phyloP scores from a whole-genome alignment of 92 coral and sea anemone species.

The Epizoanthus scotinus region DNA sequence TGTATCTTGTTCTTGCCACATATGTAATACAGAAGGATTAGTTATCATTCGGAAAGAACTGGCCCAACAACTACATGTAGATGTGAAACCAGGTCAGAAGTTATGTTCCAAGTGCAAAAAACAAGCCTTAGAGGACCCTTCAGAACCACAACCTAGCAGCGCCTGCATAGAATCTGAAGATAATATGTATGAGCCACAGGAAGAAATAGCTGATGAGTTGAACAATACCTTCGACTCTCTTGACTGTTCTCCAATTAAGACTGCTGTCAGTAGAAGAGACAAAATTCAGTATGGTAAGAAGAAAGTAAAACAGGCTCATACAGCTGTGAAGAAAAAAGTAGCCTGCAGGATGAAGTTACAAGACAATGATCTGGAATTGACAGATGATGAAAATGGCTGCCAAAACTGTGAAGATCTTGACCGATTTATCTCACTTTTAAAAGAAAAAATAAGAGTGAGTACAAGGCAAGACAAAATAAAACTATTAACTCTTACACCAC shows the following conservation, averaged over 20 bases:
- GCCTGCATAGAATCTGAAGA: constrained; percentile 1
- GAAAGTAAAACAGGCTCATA: constrained; percentile 8
- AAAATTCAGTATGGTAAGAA: not conserved
- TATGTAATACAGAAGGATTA: constrained; percentile 9
- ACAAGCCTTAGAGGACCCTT: constrained; percentile 6
- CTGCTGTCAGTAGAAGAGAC: constrained; percentile 27
- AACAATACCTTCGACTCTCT: constrained; percentile 20
- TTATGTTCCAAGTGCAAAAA: constrained; percentile 23
- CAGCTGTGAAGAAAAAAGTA: constrained; percentile 16
- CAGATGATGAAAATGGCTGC: constrained; percentile 1
- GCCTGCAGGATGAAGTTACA: constrained; percentile 6
- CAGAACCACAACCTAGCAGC: constrained; percentile 8
- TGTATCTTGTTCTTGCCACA: not conserved
- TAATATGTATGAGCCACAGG: constrained; percentile 10
- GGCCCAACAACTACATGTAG: constrained; percentile 25
- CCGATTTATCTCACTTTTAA: constrained; percentile 17
- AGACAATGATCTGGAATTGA: constrained; percentile 22
- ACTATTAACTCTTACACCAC: constrained; percentile 11
- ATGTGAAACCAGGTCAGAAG: constrained; percentile 32
- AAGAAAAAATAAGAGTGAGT: constrained; percentile 26
- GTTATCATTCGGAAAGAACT: constrained; percentile 37
- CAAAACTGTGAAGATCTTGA: constrained; percentile 30
- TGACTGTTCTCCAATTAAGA: constrained; percentile 11
- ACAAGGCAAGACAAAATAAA: constrained; percentile 30
- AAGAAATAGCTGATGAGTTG: constrained; percentile 1